Percentiles rank a stretch among this genome's conserved stretches.
Conservation (phyloP, 2,888 invertebrate genomes). For the Rhingia rostrata region DNA sequence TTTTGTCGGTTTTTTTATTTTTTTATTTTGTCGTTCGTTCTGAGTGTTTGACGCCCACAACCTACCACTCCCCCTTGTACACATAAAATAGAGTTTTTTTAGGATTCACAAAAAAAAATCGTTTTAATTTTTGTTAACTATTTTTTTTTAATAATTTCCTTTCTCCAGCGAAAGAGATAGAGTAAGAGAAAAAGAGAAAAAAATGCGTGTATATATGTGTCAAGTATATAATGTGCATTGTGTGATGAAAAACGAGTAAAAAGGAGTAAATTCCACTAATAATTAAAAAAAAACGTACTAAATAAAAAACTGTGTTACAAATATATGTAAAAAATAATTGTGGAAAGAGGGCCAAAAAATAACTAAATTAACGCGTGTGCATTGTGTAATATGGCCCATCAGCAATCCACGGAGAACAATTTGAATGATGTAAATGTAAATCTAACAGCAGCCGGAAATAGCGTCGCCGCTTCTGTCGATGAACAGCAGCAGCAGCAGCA, state of each 20-base stretch:
- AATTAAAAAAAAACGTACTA: constrained; percentile 10
- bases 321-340: constrained; percentile 23
- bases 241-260: constrained; percentile 59
- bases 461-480: constrained; percentile 32
- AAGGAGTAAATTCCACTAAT: neutral
- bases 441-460: constrained; percentile 68
- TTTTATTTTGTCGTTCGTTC: neutral
- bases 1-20: constrained; percentile 39
- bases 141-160: neutral
- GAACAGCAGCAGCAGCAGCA: constrained; percentile 47
- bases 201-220: constrained; percentile 69
- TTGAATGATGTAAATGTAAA: constrained; percentile 76
- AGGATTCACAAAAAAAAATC: neutral
- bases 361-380: constrained; percentile 50
- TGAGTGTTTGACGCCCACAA: constrained; percentile 42
- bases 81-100: constrained; percentile 19
- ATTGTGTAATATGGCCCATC: constrained; percentile 77
- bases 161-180: constrained; percentile 35
- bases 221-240: constrained; percentile 62
- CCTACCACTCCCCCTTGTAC: constrained; percentile 49
- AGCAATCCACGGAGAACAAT: constrained; percentile 76
- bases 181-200: neutral
- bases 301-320: constrained; percentile 39
- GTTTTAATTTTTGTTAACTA: constrained; percentile 18
- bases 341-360: constrained; percentile 5